phyloP scores from a whole-genome alignment of 2,113 vertebrate genomes.

The Calonectris borealis region DNA sequence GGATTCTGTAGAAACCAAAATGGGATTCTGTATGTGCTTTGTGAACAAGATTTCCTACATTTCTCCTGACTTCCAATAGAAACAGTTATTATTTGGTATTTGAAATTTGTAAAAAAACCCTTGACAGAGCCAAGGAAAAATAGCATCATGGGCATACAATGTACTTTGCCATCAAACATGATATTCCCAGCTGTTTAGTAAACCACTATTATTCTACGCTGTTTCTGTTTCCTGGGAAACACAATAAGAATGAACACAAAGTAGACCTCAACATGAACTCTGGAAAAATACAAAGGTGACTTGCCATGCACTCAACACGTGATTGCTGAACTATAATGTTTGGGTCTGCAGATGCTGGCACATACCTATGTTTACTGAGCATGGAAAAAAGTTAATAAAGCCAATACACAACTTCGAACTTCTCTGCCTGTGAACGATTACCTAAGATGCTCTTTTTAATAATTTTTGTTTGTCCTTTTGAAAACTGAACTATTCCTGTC shows the following conservation, averaged over 20 bases:
- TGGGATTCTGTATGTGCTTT: not conserved
- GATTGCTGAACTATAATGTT: not conserved
- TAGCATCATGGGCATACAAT: not conserved
- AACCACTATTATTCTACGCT: not conserved
- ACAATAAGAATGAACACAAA: slow-evolving; percentile 34
- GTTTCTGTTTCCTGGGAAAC: slow-evolving; percentile 55
- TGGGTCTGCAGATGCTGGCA: slow-evolving; percentile 29
- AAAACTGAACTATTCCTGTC: not conserved
- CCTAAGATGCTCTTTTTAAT: not conserved
- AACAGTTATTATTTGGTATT: not conserved
- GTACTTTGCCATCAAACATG: not conserved
- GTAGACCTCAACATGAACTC: slow-evolving; percentile 31
- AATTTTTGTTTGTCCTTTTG: not conserved
- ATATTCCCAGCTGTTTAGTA: slow-evolving; percentile 19
- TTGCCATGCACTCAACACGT: not conserved
- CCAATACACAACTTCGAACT: not conserved
- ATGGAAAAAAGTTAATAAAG: slow-evolving; percentile 28
- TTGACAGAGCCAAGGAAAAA: not conserved
- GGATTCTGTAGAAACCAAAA: not conserved
- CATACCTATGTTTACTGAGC: slow-evolving; percentile 38
- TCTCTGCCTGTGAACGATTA: not conserved
- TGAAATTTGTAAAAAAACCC: not conserved
- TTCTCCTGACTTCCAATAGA: not conserved
- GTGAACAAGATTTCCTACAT: not conserved
- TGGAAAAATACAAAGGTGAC: slow-evolving; percentile 51